A percentile compares a stretch with the other conserved stretches of the same genome.
These are phyloP conservation scores for Pterostichus madidus DNA, from an alignment of 2,888 invertebrate genomes.

Conservation along the genomic window DNA sequence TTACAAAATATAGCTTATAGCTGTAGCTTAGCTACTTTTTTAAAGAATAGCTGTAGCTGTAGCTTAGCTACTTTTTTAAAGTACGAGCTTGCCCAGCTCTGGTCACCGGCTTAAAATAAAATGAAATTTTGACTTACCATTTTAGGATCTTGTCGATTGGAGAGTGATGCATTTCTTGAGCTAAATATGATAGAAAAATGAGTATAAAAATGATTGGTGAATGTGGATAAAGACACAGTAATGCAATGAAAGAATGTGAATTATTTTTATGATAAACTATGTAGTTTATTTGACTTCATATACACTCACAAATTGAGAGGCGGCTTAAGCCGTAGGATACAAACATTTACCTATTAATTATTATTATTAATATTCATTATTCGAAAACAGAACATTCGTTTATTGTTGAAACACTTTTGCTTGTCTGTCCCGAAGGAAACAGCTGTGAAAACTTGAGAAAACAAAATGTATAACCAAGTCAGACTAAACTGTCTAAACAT, in stretches of 20 bases:
- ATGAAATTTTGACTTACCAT: too few species aligned
- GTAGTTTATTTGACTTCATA: constrained; percentile 79
- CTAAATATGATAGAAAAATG: too few species aligned
- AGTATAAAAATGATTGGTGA: background rate
- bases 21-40: too few species aligned
- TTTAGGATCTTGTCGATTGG: too few species aligned
- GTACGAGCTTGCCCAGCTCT: too few species aligned
- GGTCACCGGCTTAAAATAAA: too few species aligned
- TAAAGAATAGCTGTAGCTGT: too few species aligned
- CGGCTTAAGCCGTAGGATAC: constrained; percentile 79
- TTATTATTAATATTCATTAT: constrained; percentile 79
- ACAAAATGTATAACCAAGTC: constrained; percentile 50
- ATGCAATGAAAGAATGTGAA: constrained; percentile 18
- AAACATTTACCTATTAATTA: constrained; percentile 79
- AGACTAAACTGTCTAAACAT: constrained; percentile 4
- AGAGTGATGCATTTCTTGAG: too few species aligned
- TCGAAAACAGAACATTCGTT: constrained; percentile 74
- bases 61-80: too few species aligned
- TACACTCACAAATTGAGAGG: constrained; percentile 79
- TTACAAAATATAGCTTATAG: too few species aligned
- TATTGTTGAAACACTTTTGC: constrained; percentile 72
- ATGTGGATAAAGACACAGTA: background rate
- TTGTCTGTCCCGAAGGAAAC: constrained; percentile 56
- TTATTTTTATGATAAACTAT: constrained; percentile 77
- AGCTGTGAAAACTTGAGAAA: constrained; percentile 20